Conservation (phyloP, 2,888 invertebrate species). For the Megalurothrips usitatus region DNA sequence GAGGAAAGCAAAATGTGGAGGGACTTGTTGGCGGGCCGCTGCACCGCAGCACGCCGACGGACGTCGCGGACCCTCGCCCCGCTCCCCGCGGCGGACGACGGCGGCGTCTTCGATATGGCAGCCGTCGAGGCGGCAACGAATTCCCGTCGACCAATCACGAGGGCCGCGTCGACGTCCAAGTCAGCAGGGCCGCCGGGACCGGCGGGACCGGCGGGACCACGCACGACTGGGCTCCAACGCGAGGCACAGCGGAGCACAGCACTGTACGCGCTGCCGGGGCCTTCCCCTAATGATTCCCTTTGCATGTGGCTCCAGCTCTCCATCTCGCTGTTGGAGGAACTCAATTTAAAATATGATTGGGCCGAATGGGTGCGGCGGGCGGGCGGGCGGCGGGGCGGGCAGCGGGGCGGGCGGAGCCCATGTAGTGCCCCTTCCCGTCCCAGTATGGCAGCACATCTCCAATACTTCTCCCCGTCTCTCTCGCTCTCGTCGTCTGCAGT, state of each 20-base stretch:
- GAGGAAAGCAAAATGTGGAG: too few relatives aligned
- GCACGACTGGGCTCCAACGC: neutral
- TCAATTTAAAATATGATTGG: conserved; percentile 27
- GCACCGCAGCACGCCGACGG: neutral
- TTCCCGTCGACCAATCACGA: conserved; percentile 20
- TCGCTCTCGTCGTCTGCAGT: too few relatives aligned
- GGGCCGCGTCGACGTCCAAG: neutral
- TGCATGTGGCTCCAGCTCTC: neutral
- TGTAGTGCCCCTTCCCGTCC: neutral
- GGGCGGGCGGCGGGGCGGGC: neutral
- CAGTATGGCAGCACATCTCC: too few relatives aligned
- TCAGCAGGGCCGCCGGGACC: neutral
- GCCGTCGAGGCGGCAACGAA: neutral
- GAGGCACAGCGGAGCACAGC: neutral
- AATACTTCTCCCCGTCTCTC: too few relatives aligned
- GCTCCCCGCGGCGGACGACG: too few relatives aligned
- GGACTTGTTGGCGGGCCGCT: neutral
- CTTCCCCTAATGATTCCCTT: conserved; percentile 3
- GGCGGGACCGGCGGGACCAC: too few relatives aligned
- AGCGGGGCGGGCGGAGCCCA: too few relatives aligned
- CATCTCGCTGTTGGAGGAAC: conserved; percentile 11
- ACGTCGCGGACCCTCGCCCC: neutral
- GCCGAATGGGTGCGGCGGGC: conserved; percentile 10
- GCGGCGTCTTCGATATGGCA: too few relatives aligned
- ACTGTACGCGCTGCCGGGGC: neutral